These are phyloP conservation scores for Heloderma charlesbogerti DNA, from an alignment of 2,113 vertebrate genomes.

Conservation along the genomic window DNA sequence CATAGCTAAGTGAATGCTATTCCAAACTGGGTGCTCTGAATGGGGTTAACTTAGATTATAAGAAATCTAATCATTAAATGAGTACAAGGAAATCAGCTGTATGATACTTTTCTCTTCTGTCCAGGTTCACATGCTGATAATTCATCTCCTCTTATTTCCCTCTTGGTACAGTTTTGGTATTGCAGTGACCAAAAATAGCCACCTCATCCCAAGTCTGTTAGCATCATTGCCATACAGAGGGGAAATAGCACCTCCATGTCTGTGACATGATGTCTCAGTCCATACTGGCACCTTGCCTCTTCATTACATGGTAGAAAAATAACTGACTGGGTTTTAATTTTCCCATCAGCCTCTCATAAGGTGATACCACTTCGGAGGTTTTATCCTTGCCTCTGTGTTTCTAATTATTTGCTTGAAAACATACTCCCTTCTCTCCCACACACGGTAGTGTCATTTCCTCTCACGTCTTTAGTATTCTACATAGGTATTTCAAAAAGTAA, in stretches of 20 bases:
- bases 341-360: slow-evolving; percentile 4
- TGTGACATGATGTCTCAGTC: slow-evolving; percentile 18
- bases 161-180: background rate
- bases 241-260: slow-evolving; percentile 3
- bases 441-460: background rate
- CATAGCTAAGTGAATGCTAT: background rate
- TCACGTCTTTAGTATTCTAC: background rate
- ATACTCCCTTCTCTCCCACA: background rate
- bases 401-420: slow-evolving; percentile 6
- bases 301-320: slow-evolving; percentile 21
- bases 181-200: slow-evolving; percentile 10
- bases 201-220: slow-evolving; percentile 3
- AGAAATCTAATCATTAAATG: background rate
- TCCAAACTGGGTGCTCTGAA: background rate
- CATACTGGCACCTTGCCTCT: slow-evolving; percentile 10
- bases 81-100: background rate
- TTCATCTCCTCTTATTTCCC: background rate
- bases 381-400: background rate
- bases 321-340: slow-evolving; percentile 20
- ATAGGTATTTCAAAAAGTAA: background rate
- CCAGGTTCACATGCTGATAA: background rate
- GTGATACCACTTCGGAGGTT: background rate
- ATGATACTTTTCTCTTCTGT: background rate
- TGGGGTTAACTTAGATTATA: background rate
- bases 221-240: slow-evolving; percentile 16